Conservation (phyloP, 2,797 vertebrate genomes). For the Apodemus agrarius region DNA sequence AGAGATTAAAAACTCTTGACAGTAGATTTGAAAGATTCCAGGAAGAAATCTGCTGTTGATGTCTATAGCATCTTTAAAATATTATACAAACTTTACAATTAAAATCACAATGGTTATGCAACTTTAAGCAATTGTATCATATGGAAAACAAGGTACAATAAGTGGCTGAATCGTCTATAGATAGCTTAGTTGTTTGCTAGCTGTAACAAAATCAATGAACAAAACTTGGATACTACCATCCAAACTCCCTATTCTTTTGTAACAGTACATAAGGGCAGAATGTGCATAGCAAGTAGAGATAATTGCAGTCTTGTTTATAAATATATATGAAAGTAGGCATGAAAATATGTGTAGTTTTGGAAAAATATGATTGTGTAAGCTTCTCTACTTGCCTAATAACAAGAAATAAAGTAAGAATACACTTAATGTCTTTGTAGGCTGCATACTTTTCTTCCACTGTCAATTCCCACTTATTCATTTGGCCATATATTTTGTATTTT, state of each 20-base stretch:
- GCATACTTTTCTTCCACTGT: background rate
- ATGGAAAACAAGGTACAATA: background rate
- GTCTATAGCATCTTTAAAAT: background rate
- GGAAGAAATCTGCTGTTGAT: background rate
- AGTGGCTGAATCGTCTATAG: background rate
- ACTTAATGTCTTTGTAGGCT: background rate
- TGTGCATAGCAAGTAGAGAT: rapidly evolving
- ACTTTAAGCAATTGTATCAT: background rate
- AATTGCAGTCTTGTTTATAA: background rate
- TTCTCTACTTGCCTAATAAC: background rate
- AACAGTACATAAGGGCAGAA: background rate
- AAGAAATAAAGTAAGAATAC: conserved; percentile 11
- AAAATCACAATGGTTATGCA: background rate
- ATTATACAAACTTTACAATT: background rate
- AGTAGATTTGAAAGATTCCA: rapidly evolving
- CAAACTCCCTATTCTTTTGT: background rate
- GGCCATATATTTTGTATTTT: background rate
- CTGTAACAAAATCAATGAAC: background rate
- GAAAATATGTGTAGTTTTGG: background rate
- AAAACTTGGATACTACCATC: background rate
- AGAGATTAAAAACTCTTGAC: background rate
- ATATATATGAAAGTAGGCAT: background rate
- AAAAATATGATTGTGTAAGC: background rate
- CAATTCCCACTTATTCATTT: background rate
- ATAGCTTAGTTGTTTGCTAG: background rate